Base-by-base conservation (phyloP, 2,888 invertebrate species). In the Ommatoiulus sabulosus region DNA sequence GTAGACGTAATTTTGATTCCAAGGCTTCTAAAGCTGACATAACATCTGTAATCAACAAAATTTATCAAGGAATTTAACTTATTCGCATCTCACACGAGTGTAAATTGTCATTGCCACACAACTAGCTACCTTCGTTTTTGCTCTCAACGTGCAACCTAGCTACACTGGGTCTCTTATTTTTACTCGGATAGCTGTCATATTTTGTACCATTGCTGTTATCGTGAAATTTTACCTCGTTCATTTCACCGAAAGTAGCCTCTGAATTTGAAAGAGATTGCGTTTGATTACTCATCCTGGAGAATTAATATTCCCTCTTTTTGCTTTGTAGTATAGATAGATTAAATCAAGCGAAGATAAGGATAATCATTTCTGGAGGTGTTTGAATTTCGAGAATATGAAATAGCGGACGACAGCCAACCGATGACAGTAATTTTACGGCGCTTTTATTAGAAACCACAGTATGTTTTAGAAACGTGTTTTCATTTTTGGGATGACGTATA, bases 141-240 rank as follows among this genome's bases (percentile, higher is more conserved):
- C 63, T 63, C 20, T 63, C 63, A 63, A 63, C 63, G 63, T 63
- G 20, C 20, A 20, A 63, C n/a, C 63, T 63, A 63, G 63, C 63
- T 20, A 20, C 7, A 5, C 20, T 63, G 20, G 63, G 8, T 6
- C 12, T 7, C 46, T 12, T 7, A 46, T 63, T 63, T 63, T n/a
- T 63, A 63, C 6, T n/a, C 63, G 63, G 63, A 63, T 63, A 63
- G n/a, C n/a, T 63, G 4, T 63, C 20, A 20, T 63, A 63, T n/a
- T 20, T 63, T 63, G 63, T 20, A 20, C 63, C 63, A 8, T 63
- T 63, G 20, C 63, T 63, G n/a, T 4, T 63, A n/a, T 63, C 63
- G 20, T 63, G 63, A 63, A n/a, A 4, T n/a, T 63, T 63, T 20
- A 7, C 7, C n/a, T 63, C 20, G n/a, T 63, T 20, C 20, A 63